Evolutionary conservation across 2,113 vertebrate genomes (phyloP).

Genomic region (Triplophysa rosa): DNA sequence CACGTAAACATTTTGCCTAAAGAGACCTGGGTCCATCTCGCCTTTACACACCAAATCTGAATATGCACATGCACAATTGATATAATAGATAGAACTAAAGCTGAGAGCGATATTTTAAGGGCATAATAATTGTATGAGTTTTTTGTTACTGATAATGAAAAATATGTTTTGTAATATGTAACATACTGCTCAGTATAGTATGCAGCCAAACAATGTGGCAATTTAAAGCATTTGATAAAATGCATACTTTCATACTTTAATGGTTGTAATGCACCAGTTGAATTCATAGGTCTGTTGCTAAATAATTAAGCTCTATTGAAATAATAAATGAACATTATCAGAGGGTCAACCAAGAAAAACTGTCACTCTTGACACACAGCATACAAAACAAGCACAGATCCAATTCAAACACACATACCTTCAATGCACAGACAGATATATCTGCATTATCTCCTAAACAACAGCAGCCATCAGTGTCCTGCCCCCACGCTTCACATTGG

Average conservation of each 20-base stretch:
- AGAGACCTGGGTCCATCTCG: no score
- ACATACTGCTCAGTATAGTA: no score
- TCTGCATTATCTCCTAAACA: conserved; percentile 40
- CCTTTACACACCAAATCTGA: no score
- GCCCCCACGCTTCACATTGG: background rate
- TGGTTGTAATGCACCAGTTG: background rate
- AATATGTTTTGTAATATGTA: no score
- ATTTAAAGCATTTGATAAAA: no score
- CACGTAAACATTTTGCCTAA: no score
- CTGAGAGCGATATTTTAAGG: no score
- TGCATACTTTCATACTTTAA: background rate
- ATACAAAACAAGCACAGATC: conserved; percentile 39
- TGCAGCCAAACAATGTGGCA: no score
- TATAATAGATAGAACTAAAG: no score
- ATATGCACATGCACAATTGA: no score
- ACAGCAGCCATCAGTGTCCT: conserved; percentile 23
- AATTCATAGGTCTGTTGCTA: background rate
- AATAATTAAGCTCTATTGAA: background rate
- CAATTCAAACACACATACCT: conserved; percentile 41
- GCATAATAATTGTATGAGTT: no score
- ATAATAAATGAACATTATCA: background rate
- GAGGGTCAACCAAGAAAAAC: background rate
- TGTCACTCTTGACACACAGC: background rate
- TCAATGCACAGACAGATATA: conserved; percentile 49
- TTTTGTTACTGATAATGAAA: no score